A percentile compares a stretch with the other conserved stretches of the same genome.
Evolutionary conservation across 2,888 invertebrate genomes (phyloP).

Genomic region (Zele albiditarsus): DNA sequence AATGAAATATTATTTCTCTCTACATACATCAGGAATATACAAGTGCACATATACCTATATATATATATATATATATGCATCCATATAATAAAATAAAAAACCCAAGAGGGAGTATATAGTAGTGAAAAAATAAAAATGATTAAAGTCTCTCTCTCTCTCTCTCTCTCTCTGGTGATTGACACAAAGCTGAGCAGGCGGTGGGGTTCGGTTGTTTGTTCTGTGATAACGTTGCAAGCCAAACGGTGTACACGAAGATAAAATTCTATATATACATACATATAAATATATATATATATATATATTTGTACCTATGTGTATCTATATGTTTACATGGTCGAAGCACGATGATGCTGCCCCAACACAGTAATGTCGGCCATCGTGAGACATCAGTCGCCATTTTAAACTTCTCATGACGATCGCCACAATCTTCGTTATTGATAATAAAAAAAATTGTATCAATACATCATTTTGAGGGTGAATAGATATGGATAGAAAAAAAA

Average conservation of each 20-base stretch:
- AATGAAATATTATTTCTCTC: too few relatives aligned
- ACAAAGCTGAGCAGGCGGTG: conserved; percentile 49
- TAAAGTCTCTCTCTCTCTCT: not conserved
- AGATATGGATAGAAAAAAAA: too few relatives aligned
- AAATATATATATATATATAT: conserved; percentile 35
- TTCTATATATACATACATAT: not conserved
- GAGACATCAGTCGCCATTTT: conserved; percentile 57
- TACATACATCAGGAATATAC: too few relatives aligned
- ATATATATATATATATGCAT: not conserved
- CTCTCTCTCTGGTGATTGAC: conserved; percentile 51
- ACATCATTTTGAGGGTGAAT: not conserved
- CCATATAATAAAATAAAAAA: conserved; percentile 8
- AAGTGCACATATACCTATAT: not conserved
- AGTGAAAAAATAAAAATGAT: conserved; percentile 37
- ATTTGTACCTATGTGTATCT: not conserved
- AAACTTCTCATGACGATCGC: conserved; percentile 27
- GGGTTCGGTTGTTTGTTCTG: conserved; percentile 63
- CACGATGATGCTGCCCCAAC: not conserved
- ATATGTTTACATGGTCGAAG: not conserved
- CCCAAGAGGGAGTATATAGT: conserved; percentile 8
- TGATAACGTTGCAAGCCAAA: conserved; percentile 62
- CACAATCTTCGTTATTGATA: not conserved
- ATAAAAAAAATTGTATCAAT: not conserved
- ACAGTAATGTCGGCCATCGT: conserved; percentile 44
- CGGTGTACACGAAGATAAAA: conserved; percentile 51